Percentiles rank a stretch among this genome's conserved stretches.
Evolutionary conservation across 2,797 vertebrate species (phyloP).

Genomic region (Enteromius argenteus): DNA sequence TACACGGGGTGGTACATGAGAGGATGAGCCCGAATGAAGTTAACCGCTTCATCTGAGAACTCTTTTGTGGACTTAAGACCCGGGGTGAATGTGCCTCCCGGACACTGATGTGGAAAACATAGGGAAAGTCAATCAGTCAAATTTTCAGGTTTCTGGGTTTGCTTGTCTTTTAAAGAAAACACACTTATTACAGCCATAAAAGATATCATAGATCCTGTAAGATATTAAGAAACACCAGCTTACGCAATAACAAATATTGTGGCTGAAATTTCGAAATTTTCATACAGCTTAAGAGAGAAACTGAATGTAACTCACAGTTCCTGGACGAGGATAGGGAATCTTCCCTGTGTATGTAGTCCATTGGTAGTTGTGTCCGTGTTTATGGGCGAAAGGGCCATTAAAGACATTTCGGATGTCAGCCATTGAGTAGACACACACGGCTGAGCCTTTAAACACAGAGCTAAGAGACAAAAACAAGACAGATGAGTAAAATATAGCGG

Average conservation of each 20-base stretch:
- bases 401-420: conserved; percentile 88
- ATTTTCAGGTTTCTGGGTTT: background rate
- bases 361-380: conserved; percentile 87
- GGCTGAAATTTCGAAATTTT: background rate
- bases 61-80: conserved; percentile 83
- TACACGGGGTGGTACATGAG: conserved; percentile 87
- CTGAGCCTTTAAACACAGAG: conserved; percentile 88
- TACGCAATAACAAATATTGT: background rate
- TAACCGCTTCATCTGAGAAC: conserved; percentile 86
- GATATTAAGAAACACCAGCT: background rate
- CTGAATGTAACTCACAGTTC: conserved; percentile 77
- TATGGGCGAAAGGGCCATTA: conserved; percentile 88
- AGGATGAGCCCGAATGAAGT: conserved; percentile 85
- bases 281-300: background rate
- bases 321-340: conserved; percentile 87
- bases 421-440: conserved; percentile 87
- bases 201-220: background rate
- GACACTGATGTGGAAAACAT: conserved; percentile 75
- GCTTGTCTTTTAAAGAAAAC: background rate
- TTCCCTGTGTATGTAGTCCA: conserved; percentile 87
- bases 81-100: conserved; percentile 86
- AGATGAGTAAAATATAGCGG: background rate
- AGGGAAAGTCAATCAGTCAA: background rate
- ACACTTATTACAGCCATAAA: background rate
- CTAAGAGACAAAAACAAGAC: conserved; percentile 61